Conservation (phyloP, 2,113 vertebrate species). For the Tupaia chinensis region DNA sequence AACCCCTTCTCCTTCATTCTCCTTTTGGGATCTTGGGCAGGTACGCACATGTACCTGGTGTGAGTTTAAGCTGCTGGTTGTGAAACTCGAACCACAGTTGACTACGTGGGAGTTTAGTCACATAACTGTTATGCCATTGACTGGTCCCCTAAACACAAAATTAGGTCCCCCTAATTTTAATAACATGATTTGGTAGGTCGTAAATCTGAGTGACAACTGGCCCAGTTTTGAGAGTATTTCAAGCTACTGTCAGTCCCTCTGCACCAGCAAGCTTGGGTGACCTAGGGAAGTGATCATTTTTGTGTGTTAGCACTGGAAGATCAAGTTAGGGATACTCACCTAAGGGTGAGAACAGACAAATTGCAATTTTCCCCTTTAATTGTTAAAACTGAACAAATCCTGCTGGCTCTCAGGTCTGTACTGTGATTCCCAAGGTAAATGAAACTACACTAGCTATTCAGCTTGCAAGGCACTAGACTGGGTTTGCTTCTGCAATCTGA, state of each 20-base stretch:
- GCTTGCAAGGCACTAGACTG: background rate
- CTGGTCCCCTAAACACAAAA: no score
- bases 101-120: no score
- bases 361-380: background rate
- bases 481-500: background rate
- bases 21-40: no score
- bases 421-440: background rate
- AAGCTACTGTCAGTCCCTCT: slow-evolving; percentile 89
- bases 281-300: slow-evolving; percentile 90
- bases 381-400: background rate
- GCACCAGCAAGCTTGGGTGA: slow-evolving; percentile 87
- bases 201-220: background rate
- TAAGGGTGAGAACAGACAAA: slow-evolving; percentile 77
- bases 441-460: background rate
- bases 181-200: background rate
- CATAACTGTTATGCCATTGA: no score
- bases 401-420: background rate
- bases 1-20: no score
- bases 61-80: no score
- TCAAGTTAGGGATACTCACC: slow-evolving; percentile 90
- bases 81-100: no score
- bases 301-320: slow-evolving; percentile 91
- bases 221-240: slow-evolving; percentile 88
- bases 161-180: background rate
- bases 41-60: no score